Evolutionary conservation across 1,140 invertebrate species (phyloP).

Genomic region (Magallana ariakensis): DNA sequence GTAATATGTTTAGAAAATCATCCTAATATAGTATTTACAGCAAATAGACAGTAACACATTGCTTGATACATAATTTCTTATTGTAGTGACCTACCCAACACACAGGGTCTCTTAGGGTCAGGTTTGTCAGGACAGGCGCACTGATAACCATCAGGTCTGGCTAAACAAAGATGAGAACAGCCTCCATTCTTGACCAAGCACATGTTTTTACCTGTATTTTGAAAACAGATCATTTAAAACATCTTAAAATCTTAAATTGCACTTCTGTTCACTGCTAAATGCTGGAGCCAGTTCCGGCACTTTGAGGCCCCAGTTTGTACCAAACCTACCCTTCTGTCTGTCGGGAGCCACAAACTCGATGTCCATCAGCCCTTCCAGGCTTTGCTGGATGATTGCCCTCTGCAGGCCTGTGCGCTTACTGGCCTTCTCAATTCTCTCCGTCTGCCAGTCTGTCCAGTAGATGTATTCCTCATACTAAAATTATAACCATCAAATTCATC

Average conservation of each 20-base stretch:
- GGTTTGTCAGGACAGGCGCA: conserved; percentile 92
- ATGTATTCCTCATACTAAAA: conserved; percentile 88
- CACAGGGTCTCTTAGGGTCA: conserved; percentile 80
- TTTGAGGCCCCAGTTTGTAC: background rate
- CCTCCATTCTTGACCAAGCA: conserved; percentile 88
- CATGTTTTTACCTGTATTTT: conserved; percentile 84
- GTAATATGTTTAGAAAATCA: too few species aligned
- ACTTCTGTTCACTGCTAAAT: background rate
- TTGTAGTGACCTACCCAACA: conserved; percentile 77
- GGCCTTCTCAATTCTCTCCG: conserved; percentile 93
- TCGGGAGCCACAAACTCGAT: conserved; percentile 92
- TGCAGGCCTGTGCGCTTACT: conserved; percentile 97
- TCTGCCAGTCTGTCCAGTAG: conserved; percentile 98
- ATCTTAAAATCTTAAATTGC: background rate
- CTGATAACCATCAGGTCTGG: conserved; percentile 89
- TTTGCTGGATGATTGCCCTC: conserved; percentile 93
- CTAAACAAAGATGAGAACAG: conserved; percentile 95
- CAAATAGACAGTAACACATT: background rate
- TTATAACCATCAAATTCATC: background rate
- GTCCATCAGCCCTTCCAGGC: conserved; percentile 93
- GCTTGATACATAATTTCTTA: background rate
- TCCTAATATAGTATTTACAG: background rate
- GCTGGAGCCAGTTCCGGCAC: background rate
- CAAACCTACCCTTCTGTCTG: conserved; percentile 87
- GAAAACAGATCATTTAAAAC: background rate